Conservation (phyloP, 2,888 invertebrate species). For the Prosopocoilus inquinatus region DNA sequence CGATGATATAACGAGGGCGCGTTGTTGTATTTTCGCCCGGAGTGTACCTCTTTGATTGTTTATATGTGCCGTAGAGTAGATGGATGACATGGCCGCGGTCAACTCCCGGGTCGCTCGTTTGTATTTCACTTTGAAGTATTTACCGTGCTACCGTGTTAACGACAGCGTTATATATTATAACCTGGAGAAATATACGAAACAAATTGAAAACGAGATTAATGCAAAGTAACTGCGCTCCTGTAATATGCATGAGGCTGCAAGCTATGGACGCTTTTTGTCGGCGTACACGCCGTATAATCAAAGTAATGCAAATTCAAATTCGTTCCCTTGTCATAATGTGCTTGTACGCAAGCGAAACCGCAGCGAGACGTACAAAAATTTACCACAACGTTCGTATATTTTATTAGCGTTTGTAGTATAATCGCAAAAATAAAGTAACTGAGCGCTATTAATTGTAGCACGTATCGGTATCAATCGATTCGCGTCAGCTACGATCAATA, state of each 20-base stretch:
- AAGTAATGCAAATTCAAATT: not conserved
- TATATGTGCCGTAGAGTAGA: slow-evolving; percentile 29
- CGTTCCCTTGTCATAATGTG: not conserved
- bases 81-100: slow-evolving; percentile 34
- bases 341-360: no score
- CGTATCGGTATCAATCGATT: no score
- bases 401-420: no score
- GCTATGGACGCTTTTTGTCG: not conserved
- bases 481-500: no score
- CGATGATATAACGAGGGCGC: no score
- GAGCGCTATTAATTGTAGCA: no score
- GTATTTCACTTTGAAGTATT: slow-evolving; percentile 40
- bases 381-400: no score
- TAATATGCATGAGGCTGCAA: not conserved
- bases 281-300: not conserved
- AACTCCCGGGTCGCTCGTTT: slow-evolving; percentile 33
- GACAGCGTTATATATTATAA: slow-evolving; percentile 33
- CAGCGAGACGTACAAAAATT: no score
- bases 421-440: no score
- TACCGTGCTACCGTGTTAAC: slow-evolving; percentile 36
- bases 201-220: slow-evolving; percentile 28
- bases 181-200: slow-evolving; percentile 26
- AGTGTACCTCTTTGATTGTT: slow-evolving; percentile 32
- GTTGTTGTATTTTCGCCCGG: slow-evolving; percentile 21
- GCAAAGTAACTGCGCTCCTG: not conserved